Percentiles rank a stretch among this genome's conserved stretches.
phyloP scores from a whole-genome alignment of 53 echinoderm and acorn worm species.

The Stichopus horrens region DNA sequence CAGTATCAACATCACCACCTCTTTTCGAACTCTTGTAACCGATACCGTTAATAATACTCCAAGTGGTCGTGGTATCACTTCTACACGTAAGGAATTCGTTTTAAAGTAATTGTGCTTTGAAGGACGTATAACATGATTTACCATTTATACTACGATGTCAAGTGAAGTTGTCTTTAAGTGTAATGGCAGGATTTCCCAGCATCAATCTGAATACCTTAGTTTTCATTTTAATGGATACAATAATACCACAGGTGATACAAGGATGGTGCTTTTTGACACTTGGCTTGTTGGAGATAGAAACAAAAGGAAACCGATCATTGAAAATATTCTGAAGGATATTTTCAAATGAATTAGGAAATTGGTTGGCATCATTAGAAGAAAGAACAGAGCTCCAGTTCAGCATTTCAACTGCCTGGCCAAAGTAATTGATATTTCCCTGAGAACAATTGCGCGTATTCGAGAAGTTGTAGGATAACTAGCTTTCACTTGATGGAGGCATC shows the following conservation, averaged over 20 bases:
- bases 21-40: not conserved
- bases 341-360: not conserved
- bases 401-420: not conserved
- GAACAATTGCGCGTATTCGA: not conserved
- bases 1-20: not conserved
- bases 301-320: slow-evolving; percentile 18
- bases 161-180: not conserved
- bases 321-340: not conserved
- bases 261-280: not conserved
- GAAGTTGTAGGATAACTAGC: too few relatives aligned
- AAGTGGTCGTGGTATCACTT: not conserved
- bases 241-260: not conserved
- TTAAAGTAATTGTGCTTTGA: not conserved
- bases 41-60: slow-evolving; percentile 7
- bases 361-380: not conserved
- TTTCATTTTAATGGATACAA: not conserved
- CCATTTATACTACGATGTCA: not conserved
- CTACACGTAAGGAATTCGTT: not conserved
- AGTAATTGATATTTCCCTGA: not conserved
- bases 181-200: not conserved
- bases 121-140: not conserved
- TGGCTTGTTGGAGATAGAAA: not conserved
- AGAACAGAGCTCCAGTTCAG: not conserved
- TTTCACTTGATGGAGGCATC: too few relatives aligned
- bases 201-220: not conserved